Conservation (phyloP, 1,140 invertebrate genomes). For the Microplitis demolitor region DNA sequence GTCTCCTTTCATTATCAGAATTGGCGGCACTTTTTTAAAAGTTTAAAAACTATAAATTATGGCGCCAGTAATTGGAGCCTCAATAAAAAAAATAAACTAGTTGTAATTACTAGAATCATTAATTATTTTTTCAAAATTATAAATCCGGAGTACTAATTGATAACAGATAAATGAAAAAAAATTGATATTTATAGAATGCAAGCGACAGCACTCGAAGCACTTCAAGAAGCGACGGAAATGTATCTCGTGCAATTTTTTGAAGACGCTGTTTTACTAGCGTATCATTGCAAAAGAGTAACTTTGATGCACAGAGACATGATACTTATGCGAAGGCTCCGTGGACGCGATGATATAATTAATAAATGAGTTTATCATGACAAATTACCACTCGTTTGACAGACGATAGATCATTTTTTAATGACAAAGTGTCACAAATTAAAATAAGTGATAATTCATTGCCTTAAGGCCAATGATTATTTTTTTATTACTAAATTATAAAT, state of each 20-base stretch:
- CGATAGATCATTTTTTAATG: neutral
- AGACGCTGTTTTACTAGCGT: slow-evolving; percentile 72
- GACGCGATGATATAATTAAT: slow-evolving; percentile 50
- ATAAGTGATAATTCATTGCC: too few species aligned
- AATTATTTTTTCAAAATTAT: too few species aligned
- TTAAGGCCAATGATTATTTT: too few species aligned
- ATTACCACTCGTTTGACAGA: neutral
- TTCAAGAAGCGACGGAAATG: slow-evolving; percentile 76
- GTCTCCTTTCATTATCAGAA: too few species aligned
- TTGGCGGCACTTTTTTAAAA: too few species aligned
- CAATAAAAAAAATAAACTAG: too few species aligned
- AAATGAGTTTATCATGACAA: slow-evolving; percentile 27
- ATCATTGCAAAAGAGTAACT: slow-evolving; percentile 77
- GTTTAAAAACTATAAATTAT: too few species aligned
- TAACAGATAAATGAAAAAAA: too few species aligned
- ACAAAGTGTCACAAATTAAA: neutral
- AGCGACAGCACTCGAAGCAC: slow-evolving; percentile 60
- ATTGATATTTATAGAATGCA: slow-evolving; percentile 59
- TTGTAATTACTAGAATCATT: too few species aligned
- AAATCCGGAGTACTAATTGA: too few species aligned
- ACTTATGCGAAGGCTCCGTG: slow-evolving; percentile 53
- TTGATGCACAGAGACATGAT: slow-evolving; percentile 72
- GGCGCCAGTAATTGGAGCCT: too few species aligned
- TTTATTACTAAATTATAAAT: too few species aligned
- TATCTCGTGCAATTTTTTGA: slow-evolving; percentile 79